These are phyloP conservation scores for Plebejus melissa DNA, from an alignment of 2,888 invertebrate species.

Conservation along the genomic window DNA sequence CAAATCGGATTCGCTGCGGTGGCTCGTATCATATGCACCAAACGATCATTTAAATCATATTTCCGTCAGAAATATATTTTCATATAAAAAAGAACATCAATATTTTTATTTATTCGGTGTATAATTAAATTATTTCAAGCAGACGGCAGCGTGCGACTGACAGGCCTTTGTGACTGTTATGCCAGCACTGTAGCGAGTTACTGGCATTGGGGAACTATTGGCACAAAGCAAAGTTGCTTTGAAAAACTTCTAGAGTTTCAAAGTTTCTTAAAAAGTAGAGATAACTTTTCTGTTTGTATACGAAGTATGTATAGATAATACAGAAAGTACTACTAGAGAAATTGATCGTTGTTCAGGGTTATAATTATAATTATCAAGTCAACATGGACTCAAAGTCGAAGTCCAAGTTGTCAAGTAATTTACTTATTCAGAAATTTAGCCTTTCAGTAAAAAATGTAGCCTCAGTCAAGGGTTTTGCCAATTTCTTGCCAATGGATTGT, in stretches of 20 bases:
- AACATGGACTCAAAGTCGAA: too few relatives aligned
- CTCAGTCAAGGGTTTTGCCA: too few relatives aligned
- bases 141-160: neutral
- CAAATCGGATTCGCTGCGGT: constrained; percentile 11
- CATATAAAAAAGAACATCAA: neutral
- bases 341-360: too few relatives aligned
- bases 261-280: neutral
- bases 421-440: too few relatives aligned
- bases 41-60: constrained; percentile 13
- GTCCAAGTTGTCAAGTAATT: too few relatives aligned
- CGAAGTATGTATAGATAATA: too few relatives aligned
- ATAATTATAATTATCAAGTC: too few relatives aligned
- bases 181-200: neutral
- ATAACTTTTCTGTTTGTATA: neutral
- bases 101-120: constrained; percentile 10
- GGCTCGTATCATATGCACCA: neutral
- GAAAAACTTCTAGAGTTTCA: neutral
- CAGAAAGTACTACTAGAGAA: too few relatives aligned
- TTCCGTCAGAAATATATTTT: neutral
- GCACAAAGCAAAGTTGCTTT: neutral
- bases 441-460: too few relatives aligned
- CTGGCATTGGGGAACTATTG: neutral
- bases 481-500: too few relatives aligned
- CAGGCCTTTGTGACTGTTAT: neutral
- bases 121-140: constrained; percentile 1